A percentile compares a stretch with the other conserved stretches of the same genome.
These are phyloP conservation scores for Peromyscus melanophrys DNA, from an alignment of 2,797 vertebrate species.

Conservation along the genomic window DNA sequence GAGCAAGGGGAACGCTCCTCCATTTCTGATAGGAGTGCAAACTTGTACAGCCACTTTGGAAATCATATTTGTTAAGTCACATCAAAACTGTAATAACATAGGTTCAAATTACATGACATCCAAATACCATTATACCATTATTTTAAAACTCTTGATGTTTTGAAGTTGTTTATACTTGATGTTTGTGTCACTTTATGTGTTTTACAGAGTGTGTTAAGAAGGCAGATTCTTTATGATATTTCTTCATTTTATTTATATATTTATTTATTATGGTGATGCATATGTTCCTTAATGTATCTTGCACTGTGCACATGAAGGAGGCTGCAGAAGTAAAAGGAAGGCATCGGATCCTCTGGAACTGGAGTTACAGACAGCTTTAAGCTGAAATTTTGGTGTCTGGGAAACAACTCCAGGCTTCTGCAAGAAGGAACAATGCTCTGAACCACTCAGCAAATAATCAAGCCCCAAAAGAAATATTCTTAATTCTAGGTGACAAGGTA, in stretches of 20 bases:
- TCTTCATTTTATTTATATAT: neutral
- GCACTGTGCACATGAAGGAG: too few relatives aligned
- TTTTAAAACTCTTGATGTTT: slow-evolving; percentile 16
- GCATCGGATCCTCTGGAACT: neutral
- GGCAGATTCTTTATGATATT: neutral
- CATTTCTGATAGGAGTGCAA: neutral
- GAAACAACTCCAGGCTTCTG: neutral
- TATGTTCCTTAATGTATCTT: neutral
- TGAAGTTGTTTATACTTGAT: neutral
- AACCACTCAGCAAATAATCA: neutral
- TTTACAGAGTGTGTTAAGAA: neutral
- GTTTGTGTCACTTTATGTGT: neutral
- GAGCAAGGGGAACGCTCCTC: neutral
- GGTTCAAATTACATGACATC: slow-evolving; percentile 66
- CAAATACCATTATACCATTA: slow-evolving; percentile 27
- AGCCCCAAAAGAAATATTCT: neutral
- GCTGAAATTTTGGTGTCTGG: neutral
- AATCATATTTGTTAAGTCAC: slow-evolving; percentile 67
- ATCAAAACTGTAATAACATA: slow-evolving; percentile 72
- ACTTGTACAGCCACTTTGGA: neutral
- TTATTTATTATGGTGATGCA: neutral
- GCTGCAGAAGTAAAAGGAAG: too few relatives aligned
- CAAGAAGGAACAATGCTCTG: neutral
- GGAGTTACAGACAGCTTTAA: neutral
- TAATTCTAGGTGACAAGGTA: neutral